A percentile compares a stretch with the other conserved stretches of the same genome.
phyloP scores from a whole-genome alignment of 2,888 invertebrate genomes.

The Phengaris arion region DNA sequence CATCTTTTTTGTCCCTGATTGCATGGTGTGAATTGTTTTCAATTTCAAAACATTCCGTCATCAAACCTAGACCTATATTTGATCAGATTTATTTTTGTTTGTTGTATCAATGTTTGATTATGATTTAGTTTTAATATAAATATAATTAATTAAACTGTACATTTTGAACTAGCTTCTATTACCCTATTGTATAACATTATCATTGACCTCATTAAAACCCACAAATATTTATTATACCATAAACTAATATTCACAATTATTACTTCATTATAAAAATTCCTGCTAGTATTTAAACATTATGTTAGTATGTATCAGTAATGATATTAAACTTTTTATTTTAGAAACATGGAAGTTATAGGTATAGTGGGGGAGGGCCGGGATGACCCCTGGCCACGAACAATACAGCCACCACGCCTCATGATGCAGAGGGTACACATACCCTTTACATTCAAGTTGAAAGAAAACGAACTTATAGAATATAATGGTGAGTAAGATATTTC shows the following conservation, averaged over 20 bases:
- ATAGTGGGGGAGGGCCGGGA: slow-evolving; percentile 84
- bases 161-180: too few species aligned
- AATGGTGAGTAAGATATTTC: slow-evolving; percentile 75
- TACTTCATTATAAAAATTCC: too few species aligned
- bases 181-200: too few species aligned
- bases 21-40: neutral
- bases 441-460: slow-evolving; percentile 88
- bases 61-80: neutral
- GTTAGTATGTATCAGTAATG: neutral
- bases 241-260: too few species aligned
- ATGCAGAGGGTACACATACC: slow-evolving; percentile 92
- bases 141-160: too few species aligned
- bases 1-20: neutral
- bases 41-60: neutral
- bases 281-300: too few species aligned
- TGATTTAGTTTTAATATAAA: too few species aligned
- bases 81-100: neutral
- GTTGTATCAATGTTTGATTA: neutral
- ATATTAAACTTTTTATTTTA: slow-evolving; percentile 52
- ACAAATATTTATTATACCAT: too few species aligned
- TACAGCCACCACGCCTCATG: slow-evolving; percentile 86
- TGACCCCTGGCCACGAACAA: slow-evolving; percentile 73
- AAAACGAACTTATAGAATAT: slow-evolving; percentile 84
- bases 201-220: too few species aligned
- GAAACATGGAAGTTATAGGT: slow-evolving; percentile 87